Evolutionary conservation across 2,113 vertebrate species (phyloP), one percentile per base, ranked within the genome.

Genomic region (Ictidomys tridecemlineatus): DNA sequence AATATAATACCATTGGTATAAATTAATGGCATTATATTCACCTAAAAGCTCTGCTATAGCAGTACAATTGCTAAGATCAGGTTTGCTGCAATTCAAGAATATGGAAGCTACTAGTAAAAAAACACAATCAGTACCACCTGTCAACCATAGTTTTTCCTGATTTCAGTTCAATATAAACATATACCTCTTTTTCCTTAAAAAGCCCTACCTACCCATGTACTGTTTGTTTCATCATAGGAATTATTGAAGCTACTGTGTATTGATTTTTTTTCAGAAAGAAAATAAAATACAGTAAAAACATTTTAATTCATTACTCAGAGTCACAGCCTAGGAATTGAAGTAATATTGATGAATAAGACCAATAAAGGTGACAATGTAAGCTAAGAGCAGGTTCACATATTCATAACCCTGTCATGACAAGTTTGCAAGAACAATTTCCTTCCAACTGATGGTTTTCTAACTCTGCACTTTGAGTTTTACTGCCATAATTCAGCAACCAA

Each of bases 101-200:
- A 94, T 18, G 5, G 16, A 83, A 73, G 4, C 79, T 58, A 30
- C 1, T 42, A 74, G 14, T 5, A 45, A 77, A 89, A 53, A 58
- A 89, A 61, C 85, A 69, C 84, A 45, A 24, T 94, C 56, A 90
- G 24, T 70, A 83, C 72, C 10, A 82, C 9, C 4, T 94, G 58
- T 85, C 53, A 84, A 84, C 4, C 10, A 72, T 16, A 77, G 22
- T 10, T 79, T n/a, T 86, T 85, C 39, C 63, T 80, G 53, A 89
- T 63, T 96, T 94, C 30, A 92, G 12, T 58, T 95, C 34, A 83
- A 45, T 58, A 72, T n/a, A 93, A 85, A 77, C 4, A 90, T 65
- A 34, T 61, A 63, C 63, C 4, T 20, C 13, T 63, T 70, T 70
- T 34, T 30, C 45, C 14, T 85, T 85, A 73, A 92, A 93, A 74